Base-by-base conservation (phyloP, 2,888 invertebrate species). In the Archaeoteleia sp. region DNA sequence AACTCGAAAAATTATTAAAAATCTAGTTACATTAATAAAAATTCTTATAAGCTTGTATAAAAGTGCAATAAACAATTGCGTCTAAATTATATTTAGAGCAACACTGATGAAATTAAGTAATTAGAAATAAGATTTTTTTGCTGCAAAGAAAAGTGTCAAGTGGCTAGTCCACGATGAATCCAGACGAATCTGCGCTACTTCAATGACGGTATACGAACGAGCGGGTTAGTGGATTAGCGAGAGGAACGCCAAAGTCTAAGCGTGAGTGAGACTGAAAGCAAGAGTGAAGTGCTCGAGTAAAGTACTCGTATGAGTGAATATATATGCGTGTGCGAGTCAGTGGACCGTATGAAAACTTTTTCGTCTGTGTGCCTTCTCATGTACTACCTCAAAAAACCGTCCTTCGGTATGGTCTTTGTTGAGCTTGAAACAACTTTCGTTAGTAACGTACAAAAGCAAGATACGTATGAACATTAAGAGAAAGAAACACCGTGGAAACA, bases 361-460 rank as follows among this genome's bases (percentile, higher is more conserved):
- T 2, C 37, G 15, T 15, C 23, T 35, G 42, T 54, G 30, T 2
- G 29, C 8, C 20, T 25, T 34, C 32, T 13, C 40, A 32, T 37
- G 14, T 20, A 48, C 10, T 67, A 68, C 68, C 67, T 66, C 62
- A 7, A 37, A 55, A 42, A 39, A 30, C 42, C 20, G 23, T 49
- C 53, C 62, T 43, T 49, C 20, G 17, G 25, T 43, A 61, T 48
- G 49, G 34, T 49, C 46, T 42, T 53, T 45, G 58, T 62, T 40
- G 60, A 67, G 74, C 72, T 71, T 71, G 72, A 71, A 71, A 70
- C 63, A 74, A 60, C 42, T 43, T 49, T 55, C 51, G 69, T 74
- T 74, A 74, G 74, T 74, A 62, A 58, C 66, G 14, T 34, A 7
- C 2, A 53, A 67, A 70, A 65, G 63, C 60, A 34, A 54, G 13